Base-by-base conservation (phyloP, 2,888 invertebrate species). In the Nasonia oneida region DNA sequence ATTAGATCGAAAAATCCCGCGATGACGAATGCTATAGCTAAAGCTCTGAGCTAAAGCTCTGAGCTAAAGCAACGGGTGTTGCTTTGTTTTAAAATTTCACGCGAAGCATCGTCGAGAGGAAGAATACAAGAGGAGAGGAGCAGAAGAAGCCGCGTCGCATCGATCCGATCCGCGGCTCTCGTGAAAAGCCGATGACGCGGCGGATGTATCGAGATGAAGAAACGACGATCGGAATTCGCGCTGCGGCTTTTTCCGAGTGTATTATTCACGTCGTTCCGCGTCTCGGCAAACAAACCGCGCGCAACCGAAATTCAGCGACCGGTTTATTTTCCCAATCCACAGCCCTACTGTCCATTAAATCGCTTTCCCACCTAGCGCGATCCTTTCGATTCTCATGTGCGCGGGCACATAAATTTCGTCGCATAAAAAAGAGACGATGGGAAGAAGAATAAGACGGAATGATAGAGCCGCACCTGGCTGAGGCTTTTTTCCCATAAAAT, bases 361-460 rank as follows among this genome's bases (percentile, higher is more conserved):
- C 79, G 79, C 75, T 73, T 83, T 75, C 83, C 18, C 18, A 61
- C 71, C 23, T 33, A 37, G 29, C 71, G 15, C 71, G 15, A 18
- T 29, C 29, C n/a, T 57, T 70, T 75, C 83, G 64, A 83, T 86
- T 86, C 86, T 83, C 86, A 86, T 83, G 75, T 86, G 53, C 67
- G 50, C 23, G 29, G 76, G 76, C 10, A 8, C 1, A 10, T 39
- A 39, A 3, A 29, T 37, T 4, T 37, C 47, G 47, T 12, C 47
- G 8, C 8, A 14, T 12, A 1, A 2, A 53, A 18, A 47, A 53
- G 10, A 23, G 23, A 71, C 42, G 76, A 57, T 80, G 85, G 61
- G 80, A 75, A 83, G 53, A 39, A 29, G 23, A 42, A 70, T 8
- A 18, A 12, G 18, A 70, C 57, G 57, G n/a, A 61, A 61, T 61